Base-by-base conservation (phyloP, 64 coral and sea anemone species). In the Montipora cactus region DNA sequence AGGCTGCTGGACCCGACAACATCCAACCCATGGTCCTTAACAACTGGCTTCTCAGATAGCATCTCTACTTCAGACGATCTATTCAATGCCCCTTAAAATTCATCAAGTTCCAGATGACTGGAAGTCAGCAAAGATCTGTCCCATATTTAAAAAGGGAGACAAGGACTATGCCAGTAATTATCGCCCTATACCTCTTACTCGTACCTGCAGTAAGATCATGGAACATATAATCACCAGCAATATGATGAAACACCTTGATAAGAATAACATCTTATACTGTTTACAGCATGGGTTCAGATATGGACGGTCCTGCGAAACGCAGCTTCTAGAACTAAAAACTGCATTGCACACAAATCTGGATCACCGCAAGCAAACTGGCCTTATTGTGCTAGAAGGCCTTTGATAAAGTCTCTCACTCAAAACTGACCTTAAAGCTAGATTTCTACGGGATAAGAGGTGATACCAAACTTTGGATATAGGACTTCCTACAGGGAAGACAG, bases 211-310 rank as follows among this genome's bases (percentile, higher is more conserved):
- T 55, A 55, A 84, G 86, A 51, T 94, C 4, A 81, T 94, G 57
- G 86, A 89, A 74, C 25, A 94, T 55, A 83, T 90, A 44, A 81
- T 94, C 19, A 89, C 87, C 18, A 90, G 75, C 16, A 64, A 55
- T 13, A 67, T 93, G 20, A 69, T 77, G 58, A 47, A 21, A 47
- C 51, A 93, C 82, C 81, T 93, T 9, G 68, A 85, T 22, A 16
- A 66, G 21, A 50, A 93, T 49, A 79, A 86, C 58, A 67, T 78
- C 45, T 37, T 87, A 11, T 79, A 93, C 53, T 15, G 49, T 19
- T 20, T 87, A 74, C 91, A 78, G 45, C 91, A 93, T 67, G 91
- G 91, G 1, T 77, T 87, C 51, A 3, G 71, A 44, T 25, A 45
- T 44, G 50, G 50, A 44, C 57, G 81, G 18, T 93, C 91, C 28